These are phyloP conservation scores for Ylistrum balloti DNA, from an alignment of 1,140 invertebrate genomes.

Conservation along the genomic window DNA sequence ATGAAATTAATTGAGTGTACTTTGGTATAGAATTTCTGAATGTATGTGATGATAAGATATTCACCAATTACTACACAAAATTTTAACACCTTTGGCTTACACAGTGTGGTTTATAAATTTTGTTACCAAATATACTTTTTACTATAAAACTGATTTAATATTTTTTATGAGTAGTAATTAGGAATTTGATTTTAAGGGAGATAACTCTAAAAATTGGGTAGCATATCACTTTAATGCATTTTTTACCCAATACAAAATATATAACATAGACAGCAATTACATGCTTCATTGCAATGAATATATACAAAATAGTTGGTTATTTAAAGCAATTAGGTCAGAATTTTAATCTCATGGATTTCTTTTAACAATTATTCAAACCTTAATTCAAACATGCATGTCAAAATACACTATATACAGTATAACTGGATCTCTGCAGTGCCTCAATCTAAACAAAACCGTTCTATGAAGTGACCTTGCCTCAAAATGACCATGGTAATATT, in stretches of 20 bases:
- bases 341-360: neutral
- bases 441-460: no score
- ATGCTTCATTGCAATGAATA: neutral
- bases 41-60: neutral
- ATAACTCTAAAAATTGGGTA: neutral
- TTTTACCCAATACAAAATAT: neutral
- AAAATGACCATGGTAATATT: no score
- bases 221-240: neutral
- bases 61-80: neutral
- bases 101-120: no score
- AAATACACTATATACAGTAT: no score
- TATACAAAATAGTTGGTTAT: neutral
- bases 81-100: neutral
- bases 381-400: no score
- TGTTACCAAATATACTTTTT: no score
- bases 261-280: neutral
- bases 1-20: neutral
- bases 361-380: no score
- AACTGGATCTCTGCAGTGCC: no score
- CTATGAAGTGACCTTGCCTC: no score
- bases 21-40: slow-evolving; percentile 11
- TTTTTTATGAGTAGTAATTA: neutral
- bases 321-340: neutral
- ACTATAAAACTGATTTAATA: neutral
- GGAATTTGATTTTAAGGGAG: slow-evolving; percentile 9